Conservation (phyloP, 2,888 invertebrate species). For the Strigamia crassipes region DNA sequence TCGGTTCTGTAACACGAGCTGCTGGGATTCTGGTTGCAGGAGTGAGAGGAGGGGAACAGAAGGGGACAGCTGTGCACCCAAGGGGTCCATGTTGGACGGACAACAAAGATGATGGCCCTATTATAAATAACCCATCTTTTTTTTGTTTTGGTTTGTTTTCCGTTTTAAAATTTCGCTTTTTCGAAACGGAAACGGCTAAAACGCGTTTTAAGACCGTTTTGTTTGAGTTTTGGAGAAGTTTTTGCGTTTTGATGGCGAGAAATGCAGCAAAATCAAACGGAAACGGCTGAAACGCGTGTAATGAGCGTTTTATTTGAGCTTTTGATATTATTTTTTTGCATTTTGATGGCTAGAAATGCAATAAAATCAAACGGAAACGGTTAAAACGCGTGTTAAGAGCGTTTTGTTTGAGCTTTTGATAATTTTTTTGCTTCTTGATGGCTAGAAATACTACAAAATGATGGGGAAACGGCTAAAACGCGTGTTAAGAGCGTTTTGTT, state of each 20-base stretch:
- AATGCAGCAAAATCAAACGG: too few relatives aligned
- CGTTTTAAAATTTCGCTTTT: not conserved
- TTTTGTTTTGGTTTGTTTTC: not conserved
- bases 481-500: too few relatives aligned
- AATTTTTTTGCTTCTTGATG: too few relatives aligned
- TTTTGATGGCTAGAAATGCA: too few relatives aligned
- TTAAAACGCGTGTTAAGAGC: too few relatives aligned
- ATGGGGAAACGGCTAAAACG: not conserved
- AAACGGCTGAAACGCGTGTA: not conserved
- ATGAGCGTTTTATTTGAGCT: too few relatives aligned
- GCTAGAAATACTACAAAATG: too few relatives aligned
- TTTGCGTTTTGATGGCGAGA: too few relatives aligned
- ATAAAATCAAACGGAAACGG: not conserved
- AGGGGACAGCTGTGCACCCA: constrained; percentile 10
- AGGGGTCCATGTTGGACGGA: constrained; percentile 10
- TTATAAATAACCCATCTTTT: not conserved
- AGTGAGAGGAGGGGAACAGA: not conserved
- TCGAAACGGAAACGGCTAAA: not conserved
- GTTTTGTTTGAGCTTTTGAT: too few relatives aligned
- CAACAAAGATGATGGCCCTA: not conserved
- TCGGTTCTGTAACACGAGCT: not conserved
- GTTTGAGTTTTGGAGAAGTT: too few relatives aligned
- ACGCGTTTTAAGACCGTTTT: too few relatives aligned
- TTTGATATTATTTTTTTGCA: too few relatives aligned
- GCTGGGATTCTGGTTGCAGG: not conserved